phyloP scores from a whole-genome alignment of 2,888 invertebrate genomes.

The Girardia tigrina region DNA sequence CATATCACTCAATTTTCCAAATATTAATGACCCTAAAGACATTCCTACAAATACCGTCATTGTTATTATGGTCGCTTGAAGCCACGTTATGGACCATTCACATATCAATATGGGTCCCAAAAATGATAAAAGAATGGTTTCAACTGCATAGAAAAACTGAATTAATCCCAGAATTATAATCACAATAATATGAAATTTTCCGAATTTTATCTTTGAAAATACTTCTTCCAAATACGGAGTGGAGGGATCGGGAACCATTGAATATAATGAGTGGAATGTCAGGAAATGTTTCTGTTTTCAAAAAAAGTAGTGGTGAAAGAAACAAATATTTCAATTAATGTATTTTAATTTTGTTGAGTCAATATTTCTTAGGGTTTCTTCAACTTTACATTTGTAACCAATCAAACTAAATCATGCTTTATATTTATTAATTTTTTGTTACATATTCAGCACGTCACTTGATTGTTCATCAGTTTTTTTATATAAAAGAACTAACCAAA shows the following conservation, averaged over 20 bases:
- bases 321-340: too few relatives aligned
- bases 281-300: too few relatives aligned
- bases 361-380: too few relatives aligned
- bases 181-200: conserved; percentile 6
- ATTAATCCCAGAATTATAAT: background rate
- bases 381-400: too few relatives aligned
- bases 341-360: too few relatives aligned
- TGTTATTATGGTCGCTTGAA: background rate
- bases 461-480: too few relatives aligned
- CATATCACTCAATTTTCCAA: background rate
- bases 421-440: too few relatives aligned
- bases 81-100: background rate
- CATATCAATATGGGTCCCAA: background rate
- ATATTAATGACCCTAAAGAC: background rate
- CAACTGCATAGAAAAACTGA: background rate
- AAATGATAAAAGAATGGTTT: background rate
- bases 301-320: too few relatives aligned
- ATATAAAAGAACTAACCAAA: too few relatives aligned
- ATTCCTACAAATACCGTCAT: conserved; percentile 16
- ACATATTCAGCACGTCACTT: too few relatives aligned
- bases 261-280: too few relatives aligned
- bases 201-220: background rate
- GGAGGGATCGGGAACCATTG: background rate
- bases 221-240: background rate
- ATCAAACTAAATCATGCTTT: too few relatives aligned